A percentile compares a stretch with the other conserved stretches of the same genome.
These are phyloP conservation scores for Stegostoma tigrinum DNA, from an alignment of 2,113 vertebrate species.

Conservation along the genomic window DNA sequence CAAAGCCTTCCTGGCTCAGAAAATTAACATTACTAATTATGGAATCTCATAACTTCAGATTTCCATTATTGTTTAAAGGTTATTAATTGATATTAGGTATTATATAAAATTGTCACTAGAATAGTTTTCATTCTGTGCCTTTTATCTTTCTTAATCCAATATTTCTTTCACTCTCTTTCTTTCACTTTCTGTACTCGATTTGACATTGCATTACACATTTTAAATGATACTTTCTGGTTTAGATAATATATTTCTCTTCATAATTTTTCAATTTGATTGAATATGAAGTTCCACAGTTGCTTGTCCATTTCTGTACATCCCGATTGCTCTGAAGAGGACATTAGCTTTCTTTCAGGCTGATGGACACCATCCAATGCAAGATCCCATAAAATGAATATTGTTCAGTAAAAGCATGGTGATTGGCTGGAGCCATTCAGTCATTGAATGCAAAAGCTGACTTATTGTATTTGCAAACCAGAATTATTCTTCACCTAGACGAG, in stretches of 20 bases:
- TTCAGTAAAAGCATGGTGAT: neutral
- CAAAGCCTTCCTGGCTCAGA: neutral
- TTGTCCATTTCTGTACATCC: neutral
- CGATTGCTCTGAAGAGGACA: neutral
- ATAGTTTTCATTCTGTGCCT: neutral
- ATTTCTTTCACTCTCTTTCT: neutral
- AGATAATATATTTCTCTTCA: neutral
- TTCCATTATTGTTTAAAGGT: neutral
- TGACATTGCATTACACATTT: neutral
- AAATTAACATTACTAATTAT: neutral
- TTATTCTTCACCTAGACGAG: neutral
- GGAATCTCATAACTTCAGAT: neutral
- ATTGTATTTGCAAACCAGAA: neutral
- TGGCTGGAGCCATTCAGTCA: neutral
- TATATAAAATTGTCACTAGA: too few relatives aligned
- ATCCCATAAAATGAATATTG: neutral
- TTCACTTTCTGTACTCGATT: neutral
- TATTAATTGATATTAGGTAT: too few relatives aligned
- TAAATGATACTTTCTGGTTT: neutral
- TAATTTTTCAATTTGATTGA: neutral
- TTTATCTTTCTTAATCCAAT: neutral
- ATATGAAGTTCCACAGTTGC: neutral
- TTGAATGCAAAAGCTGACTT: neutral
- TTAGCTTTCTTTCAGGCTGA: neutral
- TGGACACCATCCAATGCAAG: neutral